Base-by-base conservation (phyloP, 2,113 vertebrate species). In the Mellivora capensis region DNA sequence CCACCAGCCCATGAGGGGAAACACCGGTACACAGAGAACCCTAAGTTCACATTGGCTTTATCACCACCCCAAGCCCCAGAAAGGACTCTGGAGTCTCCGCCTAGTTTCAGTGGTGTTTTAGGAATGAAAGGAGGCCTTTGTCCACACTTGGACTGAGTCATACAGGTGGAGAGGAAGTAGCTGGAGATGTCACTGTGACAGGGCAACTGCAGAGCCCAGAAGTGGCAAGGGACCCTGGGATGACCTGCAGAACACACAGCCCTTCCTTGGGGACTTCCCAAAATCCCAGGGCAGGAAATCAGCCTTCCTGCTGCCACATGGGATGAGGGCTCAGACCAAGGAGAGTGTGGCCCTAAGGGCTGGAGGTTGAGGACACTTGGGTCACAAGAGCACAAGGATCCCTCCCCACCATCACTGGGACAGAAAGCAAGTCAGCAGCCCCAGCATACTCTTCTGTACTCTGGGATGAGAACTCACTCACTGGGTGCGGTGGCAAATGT, bases 11-110 rank as follows among this genome's bases (percentile, higher is more conserved):
- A 25, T 18, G 29, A 71, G 82, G 42, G 27, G 6, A 21, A 34
- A 69, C 0, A 2, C 34, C 0, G 0, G 18, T 18, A 20, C 54
- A 88, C 42, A 12, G 31, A 2, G 12, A 74, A 25, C 10, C 81
- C 44, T 49, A 18, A 1, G 57, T 25, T 37, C 34, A 39, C 7
- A 0, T 6, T 4, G 79, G 14, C 80, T 69, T 49, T 31, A 15
- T 74, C 64, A 20, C n/a, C 23, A n/a, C 3, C n/a, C 57, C 17
- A 2, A 39, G 49, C 77, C 27, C 69, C 74, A 85, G 39, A 57
- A 44, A 64, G 31, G 69, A 18, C 71, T 34, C n/a, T 21, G 0
- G 15, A 54, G 52, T 52, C 61, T 54, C 42, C 10, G 15, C 12
- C 39, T 90, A 62, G 80, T 57, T 23, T 86, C 31, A 15, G 23